Evolutionary conservation across 1,140 invertebrate genomes (phyloP).

Genomic region (Diabrotica virgifera): DNA sequence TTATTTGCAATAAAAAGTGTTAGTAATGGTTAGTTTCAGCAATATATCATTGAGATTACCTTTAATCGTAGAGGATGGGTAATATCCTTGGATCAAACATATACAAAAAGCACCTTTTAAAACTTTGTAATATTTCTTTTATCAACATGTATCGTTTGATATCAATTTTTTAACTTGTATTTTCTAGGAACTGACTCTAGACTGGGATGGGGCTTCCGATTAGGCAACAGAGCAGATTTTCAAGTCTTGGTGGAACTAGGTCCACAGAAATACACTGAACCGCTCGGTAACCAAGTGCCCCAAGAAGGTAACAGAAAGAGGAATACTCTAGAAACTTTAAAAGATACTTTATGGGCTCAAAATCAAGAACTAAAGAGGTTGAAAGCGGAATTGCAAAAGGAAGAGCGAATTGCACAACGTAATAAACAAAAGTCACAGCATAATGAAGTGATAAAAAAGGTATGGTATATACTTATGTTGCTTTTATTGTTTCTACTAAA

Average conservation of each 20-base stretch:
- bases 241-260: constrained; percentile 74
- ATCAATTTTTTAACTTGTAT: not conserved
- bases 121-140: too few species aligned
- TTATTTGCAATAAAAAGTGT: too few species aligned
- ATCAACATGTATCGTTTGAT: too few species aligned
- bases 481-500: too few species aligned
- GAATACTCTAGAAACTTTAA: constrained; percentile 36
- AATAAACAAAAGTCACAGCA: too few species aligned
- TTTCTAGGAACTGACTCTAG: constrained; percentile 73
- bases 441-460: too few species aligned
- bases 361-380: constrained; percentile 35
- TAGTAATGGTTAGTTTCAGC: too few species aligned
- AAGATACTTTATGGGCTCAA: constrained; percentile 40
- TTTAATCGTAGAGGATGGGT: too few species aligned
- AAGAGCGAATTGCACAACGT: not conserved
- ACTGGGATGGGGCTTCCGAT: constrained; percentile 71
- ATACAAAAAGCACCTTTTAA: too few species aligned
- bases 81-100: too few species aligned
- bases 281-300: constrained; percentile 52
- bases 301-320: constrained; percentile 32
- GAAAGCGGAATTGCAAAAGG: not conserved
- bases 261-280: constrained; percentile 67
- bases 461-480: too few species aligned
- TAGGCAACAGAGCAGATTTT: constrained; percentile 77
- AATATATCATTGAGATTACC: not conserved